phyloP scores from a whole-genome alignment of 1,140 invertebrate species.

The Neodiprion pinetum region DNA sequence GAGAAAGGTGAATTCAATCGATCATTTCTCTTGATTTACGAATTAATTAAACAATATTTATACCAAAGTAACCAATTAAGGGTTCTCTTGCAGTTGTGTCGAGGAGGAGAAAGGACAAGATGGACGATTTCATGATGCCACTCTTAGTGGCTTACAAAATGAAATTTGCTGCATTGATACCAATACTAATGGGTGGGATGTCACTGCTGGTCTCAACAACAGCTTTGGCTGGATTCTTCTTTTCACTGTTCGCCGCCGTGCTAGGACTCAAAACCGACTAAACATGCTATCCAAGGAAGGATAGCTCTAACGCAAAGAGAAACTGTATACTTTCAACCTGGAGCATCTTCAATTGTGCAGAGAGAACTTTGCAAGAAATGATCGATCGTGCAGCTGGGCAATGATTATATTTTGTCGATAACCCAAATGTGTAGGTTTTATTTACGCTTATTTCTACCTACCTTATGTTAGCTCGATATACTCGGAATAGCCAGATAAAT shows the following conservation, averaged over 20 bases:
- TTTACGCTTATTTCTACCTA: too few relatives aligned
- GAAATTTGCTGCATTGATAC: constrained; percentile 81
- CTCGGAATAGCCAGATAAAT: too few relatives aligned
- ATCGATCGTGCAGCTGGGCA: too few relatives aligned
- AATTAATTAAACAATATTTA: too few relatives aligned
- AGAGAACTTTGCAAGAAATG: too few relatives aligned
- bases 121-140: constrained; percentile 71
- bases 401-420: too few relatives aligned
- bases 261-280: constrained; percentile 60
- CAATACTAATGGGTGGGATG: constrained; percentile 75
- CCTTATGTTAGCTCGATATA: too few relatives aligned
- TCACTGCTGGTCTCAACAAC: constrained; percentile 77
- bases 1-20: background rate
- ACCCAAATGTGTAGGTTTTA: too few relatives aligned
- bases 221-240: constrained; percentile 83
- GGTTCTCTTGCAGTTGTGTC: constrained; percentile 28
- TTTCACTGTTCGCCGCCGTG: constrained; percentile 76
- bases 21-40: too few relatives aligned
- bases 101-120: constrained; percentile 69
- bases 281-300: constrained; percentile 26
- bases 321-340: constrained; percentile 12
- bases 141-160: constrained; percentile 81
- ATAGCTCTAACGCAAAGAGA: constrained; percentile 12
- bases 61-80: background rate
- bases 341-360: too few relatives aligned